Evolutionary conservation across 2,797 vertebrate genomes (phyloP).

Genomic region (Dromococcyx pavoninus): DNA sequence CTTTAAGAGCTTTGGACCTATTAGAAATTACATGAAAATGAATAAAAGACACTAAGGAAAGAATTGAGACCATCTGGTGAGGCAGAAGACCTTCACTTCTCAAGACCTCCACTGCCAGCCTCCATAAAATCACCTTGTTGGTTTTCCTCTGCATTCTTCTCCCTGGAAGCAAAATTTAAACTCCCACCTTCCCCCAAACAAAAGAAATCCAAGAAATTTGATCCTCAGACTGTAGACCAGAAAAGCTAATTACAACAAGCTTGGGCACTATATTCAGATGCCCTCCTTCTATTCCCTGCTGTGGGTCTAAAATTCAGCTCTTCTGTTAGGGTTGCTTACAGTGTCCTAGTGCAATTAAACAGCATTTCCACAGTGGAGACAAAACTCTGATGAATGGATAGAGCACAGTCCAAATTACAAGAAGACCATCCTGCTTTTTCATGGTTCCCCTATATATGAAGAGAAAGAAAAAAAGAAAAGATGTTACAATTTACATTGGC

Average conservation of each 20-base stretch:
- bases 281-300: background rate
- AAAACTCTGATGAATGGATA: background rate
- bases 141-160: background rate
- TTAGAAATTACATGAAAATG: background rate
- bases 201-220: background rate
- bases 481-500: background rate
- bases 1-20: background rate
- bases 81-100: too few relatives aligned
- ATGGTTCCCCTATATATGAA: background rate
- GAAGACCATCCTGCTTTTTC: background rate
- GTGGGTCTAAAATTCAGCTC: background rate
- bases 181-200: background rate
- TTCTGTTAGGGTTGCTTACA: background rate
- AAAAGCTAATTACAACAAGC: background rate
- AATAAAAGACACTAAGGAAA: background rate
- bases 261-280: background rate
- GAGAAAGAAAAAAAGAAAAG: background rate
- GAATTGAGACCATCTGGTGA: background rate
- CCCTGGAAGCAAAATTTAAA: background rate
- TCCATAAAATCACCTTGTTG: background rate
- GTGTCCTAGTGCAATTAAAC: background rate
- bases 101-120: background rate
- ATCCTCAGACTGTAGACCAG: background rate
- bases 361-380: background rate
- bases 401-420: background rate